These are phyloP conservation scores for Dasypus novemcinctus DNA, from an alignment of 2,113 vertebrate genomes.

Conservation along the genomic window DNA sequence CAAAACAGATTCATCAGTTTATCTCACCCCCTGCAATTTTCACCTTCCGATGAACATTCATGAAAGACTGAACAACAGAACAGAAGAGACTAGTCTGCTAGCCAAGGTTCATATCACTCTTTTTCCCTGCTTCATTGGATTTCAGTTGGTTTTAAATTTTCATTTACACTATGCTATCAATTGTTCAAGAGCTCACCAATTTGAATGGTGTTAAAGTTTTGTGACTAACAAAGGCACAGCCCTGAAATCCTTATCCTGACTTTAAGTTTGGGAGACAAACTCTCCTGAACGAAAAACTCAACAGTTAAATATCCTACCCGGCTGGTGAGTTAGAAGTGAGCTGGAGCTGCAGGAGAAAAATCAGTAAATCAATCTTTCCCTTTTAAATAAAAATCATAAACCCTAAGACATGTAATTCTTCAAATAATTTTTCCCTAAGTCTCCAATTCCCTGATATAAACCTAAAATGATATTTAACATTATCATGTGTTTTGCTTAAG, in stretches of 20 bases:
- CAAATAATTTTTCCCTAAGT: background rate
- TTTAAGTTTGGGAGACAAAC: background rate
- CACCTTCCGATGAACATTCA: conserved; percentile 23
- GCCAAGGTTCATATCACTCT: background rate
- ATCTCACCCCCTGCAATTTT: conserved; percentile 19
- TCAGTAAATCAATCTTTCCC: background rate
- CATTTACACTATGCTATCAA: background rate
- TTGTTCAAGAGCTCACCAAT: conserved; percentile 21
- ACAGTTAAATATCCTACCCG: background rate
- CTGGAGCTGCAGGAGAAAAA: background rate
- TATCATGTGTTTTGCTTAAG: background rate
- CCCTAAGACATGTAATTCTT: background rate
- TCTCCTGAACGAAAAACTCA: background rate
- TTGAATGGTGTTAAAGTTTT: conserved; percentile 37
- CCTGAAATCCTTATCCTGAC: background rate
- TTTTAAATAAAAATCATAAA: conserved; percentile 25
- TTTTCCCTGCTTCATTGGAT: background rate
- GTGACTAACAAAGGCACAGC: background rate
- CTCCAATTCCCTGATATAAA: background rate
- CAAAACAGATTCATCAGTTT: conserved; percentile 32
- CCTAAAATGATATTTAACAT: background rate
- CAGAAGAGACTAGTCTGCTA: background rate
- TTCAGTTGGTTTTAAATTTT: conserved; percentile 9
- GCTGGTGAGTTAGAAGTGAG: background rate
- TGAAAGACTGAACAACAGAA: background rate